These are phyloP conservation scores for Neodiprion lecontei DNA, from an alignment of 1,140 invertebrate genomes.

Conservation along the genomic window DNA sequence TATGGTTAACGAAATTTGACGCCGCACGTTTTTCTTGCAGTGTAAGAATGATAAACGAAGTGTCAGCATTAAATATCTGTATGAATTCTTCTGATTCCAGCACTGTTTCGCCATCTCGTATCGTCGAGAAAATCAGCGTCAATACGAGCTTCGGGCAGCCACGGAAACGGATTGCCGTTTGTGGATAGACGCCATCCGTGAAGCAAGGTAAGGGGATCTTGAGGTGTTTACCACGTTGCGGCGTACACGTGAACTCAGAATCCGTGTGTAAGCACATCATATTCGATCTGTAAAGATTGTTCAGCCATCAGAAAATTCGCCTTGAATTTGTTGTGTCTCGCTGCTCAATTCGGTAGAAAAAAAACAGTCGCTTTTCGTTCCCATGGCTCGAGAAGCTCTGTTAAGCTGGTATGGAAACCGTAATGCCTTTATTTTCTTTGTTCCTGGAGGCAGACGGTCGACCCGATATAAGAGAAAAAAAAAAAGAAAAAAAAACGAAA, in stretches of 20 bases:
- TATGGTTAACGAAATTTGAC: neutral
- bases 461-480: too few species aligned
- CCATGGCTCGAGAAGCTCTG: too few species aligned
- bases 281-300: neutral
- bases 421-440: too few species aligned
- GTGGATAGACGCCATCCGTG: slow-evolving; percentile 89
- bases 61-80: neutral
- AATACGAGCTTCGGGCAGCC: slow-evolving; percentile 86
- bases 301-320: neutral
- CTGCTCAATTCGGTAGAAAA: too few species aligned
- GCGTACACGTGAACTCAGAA: neutral
- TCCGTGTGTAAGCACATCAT: neutral
- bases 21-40: neutral
- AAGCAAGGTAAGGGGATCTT: slow-evolving; percentile 75
- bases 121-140: slow-evolving; percentile 82
- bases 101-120: slow-evolving; percentile 91
- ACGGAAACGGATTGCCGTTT: slow-evolving; percentile 86
- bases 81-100: slow-evolving; percentile 63
- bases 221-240: neutral
- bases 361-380: too few species aligned
- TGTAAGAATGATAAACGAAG: neutral
- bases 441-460: too few species aligned
- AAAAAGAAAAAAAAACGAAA: too few species aligned
- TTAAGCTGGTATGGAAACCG: too few species aligned
- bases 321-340: neutral